Evolutionary conservation across 2,113 vertebrate species (phyloP).

Genomic region (Equus quagga): DNA sequence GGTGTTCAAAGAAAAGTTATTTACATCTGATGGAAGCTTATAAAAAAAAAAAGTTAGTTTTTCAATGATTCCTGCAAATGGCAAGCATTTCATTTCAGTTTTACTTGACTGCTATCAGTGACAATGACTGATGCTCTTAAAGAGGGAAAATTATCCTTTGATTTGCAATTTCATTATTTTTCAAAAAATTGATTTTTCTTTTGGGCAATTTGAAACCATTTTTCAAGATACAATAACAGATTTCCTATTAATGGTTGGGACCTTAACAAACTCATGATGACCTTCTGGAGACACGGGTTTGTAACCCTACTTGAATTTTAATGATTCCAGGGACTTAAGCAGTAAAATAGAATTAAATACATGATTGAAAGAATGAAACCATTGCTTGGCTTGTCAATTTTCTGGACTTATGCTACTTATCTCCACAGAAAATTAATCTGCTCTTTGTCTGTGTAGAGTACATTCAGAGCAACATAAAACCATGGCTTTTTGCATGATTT

Average conservation of each 20-base stretch:
- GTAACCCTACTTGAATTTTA: background rate
- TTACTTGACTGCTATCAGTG: background rate
- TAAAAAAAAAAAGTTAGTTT: background rate
- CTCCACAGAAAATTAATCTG: background rate
- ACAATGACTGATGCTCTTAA: background rate
- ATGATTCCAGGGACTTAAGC: background rate
- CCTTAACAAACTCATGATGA: background rate
- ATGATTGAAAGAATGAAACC: background rate
- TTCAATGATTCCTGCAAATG: background rate
- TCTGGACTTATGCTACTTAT: background rate
- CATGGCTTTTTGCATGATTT: background rate
- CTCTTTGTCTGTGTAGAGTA: background rate
- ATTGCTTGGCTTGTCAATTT: background rate
- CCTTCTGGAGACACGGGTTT: background rate
- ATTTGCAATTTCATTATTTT: constrained; percentile 29
- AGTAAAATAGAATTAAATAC: constrained; percentile 31
- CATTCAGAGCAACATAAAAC: background rate
- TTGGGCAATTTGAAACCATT: constrained; percentile 36
- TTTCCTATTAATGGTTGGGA: background rate
- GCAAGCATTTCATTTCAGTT: background rate
- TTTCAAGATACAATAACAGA: constrained; percentile 32
- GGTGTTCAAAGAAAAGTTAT: background rate
- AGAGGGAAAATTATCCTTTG: background rate
- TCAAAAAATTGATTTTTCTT: constrained; percentile 8
- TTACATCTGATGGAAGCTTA: background rate